These are phyloP conservation scores for Pristionchus mayeri DNA, from an alignment of 2,888 invertebrate genomes.

Conservation along the genomic window DNA sequence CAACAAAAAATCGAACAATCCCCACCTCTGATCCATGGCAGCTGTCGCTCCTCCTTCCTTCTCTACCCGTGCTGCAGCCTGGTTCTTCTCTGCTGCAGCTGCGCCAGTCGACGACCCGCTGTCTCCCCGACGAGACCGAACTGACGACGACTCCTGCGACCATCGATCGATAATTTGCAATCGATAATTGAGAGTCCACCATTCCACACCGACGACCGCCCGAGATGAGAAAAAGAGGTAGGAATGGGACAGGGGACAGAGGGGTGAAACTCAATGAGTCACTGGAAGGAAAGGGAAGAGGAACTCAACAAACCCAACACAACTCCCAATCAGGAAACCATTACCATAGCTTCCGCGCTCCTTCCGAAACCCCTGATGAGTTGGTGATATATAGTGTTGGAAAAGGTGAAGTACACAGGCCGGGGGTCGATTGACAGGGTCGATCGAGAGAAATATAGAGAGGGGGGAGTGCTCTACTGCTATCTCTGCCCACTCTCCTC, in stretches of 20 bases:
- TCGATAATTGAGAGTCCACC: background rate
- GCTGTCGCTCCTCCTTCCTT: background rate
- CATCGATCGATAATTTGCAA: background rate
- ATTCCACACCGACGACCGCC: background rate
- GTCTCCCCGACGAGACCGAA: background rate
- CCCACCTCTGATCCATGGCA: slow-evolving; percentile 14
- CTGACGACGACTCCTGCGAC: slow-evolving; percentile 10
- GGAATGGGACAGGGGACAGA: no score
- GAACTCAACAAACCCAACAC: background rate
- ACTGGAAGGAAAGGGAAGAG: no score
- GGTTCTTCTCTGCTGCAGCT: background rate
- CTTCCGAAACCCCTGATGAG: background rate
- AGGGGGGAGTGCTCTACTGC: background rate
- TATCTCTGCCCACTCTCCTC: background rate
- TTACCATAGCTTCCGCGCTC: background rate
- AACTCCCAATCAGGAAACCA: background rate
- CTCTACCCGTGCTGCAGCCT: slow-evolving; percentile 28
- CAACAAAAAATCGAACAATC: background rate
- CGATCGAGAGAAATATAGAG: slow-evolving; percentile 10
- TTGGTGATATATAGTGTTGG: no score
- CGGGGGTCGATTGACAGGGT: no score
- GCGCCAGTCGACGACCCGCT: background rate
- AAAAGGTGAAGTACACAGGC: no score
- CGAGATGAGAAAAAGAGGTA: no score
- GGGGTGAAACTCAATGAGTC: background rate